Base-by-base conservation (phyloP, 2,888 invertebrate genomes). In the Prionchulus punctatus region DNA sequence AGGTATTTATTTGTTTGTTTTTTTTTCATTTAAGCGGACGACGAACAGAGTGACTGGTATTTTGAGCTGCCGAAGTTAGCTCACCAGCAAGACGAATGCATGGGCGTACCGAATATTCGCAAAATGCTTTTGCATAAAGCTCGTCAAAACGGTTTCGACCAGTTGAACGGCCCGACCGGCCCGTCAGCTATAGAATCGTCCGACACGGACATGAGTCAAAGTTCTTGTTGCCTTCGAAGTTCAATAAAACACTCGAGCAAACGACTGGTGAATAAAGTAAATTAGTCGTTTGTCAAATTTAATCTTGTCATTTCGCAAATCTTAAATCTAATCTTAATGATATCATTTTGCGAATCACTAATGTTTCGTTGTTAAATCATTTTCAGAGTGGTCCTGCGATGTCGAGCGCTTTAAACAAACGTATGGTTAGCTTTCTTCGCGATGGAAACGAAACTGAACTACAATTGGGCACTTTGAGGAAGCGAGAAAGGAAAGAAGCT, bases 1-100 rank as follows among this genome's bases (percentile, higher is more conserved):
- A 45, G 7, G 7, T 45, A 21, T 45, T 45, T 45, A 21, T 45
- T 45, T 12, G 7, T 21, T 7, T 45, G 23, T 23, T 45, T 23
- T 23, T 23, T 45, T 45, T 23, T 12, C 12, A 26, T 15, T 53
- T 53, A 18, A 56, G 56, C 52, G 18, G 56, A 56, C 28, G 56
- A 56, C 28, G 56, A 56, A 26, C 52, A 54, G 21, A 56, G 56
- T 28, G 56, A 56, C 23, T 56, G 56, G 56, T 48, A 21, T 26
- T 56, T 50, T n/a, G 56, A 56, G n/a, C 3, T 23, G n/a, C 42
- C 53, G 21, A 7, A 21, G 27, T n/a, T 7, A 26, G 18, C 50
- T 51, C 3, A 28, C 50, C 26, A 50, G 50, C 30, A 12, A 4
- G 56, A 56, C 51, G 56, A 56, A n/a, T 56, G n/a, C 23, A 56